Conservation (phyloP, 2,797 vertebrate genomes). For the Bradypodion pumilum region DNA sequence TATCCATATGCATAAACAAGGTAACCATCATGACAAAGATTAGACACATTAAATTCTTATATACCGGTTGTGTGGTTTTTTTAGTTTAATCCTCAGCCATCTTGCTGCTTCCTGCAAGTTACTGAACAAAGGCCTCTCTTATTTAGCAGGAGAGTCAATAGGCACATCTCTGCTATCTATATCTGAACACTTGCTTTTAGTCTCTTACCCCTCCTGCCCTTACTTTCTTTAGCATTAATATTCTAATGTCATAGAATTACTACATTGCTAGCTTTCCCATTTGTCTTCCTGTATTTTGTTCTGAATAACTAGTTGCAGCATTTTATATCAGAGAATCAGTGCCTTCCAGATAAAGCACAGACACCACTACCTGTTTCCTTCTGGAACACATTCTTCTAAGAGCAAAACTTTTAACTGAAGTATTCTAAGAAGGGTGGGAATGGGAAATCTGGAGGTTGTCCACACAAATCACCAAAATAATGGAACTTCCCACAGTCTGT, state of each 20-base stretch:
- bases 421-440: background rate
- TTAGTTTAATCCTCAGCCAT: background rate
- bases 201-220: background rate
- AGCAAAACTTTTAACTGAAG: background rate
- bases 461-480: background rate
- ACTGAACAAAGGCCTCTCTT: background rate
- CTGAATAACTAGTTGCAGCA: background rate
- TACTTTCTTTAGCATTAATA: background rate
- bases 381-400: background rate
- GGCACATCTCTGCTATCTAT: background rate
- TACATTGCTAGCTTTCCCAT: background rate
- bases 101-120: conserved; percentile 3
- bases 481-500: background rate
- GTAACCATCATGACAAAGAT: background rate
- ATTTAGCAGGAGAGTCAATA: background rate
- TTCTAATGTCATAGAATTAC: background rate
- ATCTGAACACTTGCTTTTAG: background rate
- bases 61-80: background rate
- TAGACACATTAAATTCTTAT: background rate
- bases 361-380: background rate
- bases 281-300: background rate
- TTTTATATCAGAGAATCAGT: background rate
- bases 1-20: background rate
- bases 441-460: background rate
- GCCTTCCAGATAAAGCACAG: background rate